phyloP scores from a whole-genome alignment of 2,888 invertebrate species.

The Dexiosoma caninum region DNA sequence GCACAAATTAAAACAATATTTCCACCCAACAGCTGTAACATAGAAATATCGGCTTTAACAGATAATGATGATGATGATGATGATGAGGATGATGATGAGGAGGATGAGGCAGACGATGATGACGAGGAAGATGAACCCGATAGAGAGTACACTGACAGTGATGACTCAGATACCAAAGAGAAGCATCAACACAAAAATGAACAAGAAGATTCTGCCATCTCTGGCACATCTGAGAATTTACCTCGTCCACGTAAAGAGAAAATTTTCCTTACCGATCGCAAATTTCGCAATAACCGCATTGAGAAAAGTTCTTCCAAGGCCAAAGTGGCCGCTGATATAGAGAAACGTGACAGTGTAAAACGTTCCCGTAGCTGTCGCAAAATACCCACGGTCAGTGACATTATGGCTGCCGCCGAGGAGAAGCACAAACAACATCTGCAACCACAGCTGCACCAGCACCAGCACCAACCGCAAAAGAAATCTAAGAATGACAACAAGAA shows the following conservation, averaged over 20 bases:
- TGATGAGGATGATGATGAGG: conserved; percentile 50
- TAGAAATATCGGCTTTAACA: conserved; percentile 25
- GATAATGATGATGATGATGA: conserved; percentile 62
- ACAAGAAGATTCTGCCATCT: conserved; percentile 17
- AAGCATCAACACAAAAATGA: conserved; percentile 36
- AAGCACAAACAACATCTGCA: conserved; percentile 16
- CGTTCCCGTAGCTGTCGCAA: conserved; percentile 69
- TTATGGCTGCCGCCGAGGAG: conserved; percentile 50
- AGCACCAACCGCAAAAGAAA: conserved; percentile 49
- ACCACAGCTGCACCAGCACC: too few relatives aligned
- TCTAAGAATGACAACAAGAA: conserved; percentile 59
- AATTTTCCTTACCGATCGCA: conserved; percentile 73
- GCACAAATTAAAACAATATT: conserved; percentile 30
- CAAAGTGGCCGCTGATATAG: conserved; percentile 70
- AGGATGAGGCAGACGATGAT: conserved; percentile 51
- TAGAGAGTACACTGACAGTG: conserved; percentile 39
- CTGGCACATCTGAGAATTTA: conserved; percentile 51
- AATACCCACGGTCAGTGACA: conserved; percentile 67
- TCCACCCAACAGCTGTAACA: conserved; percentile 8
- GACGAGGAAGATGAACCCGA: conserved; percentile 48
- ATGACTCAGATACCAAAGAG: neutral
- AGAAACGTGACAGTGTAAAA: conserved; percentile 69
- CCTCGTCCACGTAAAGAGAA: conserved; percentile 71
- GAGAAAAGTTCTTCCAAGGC: conserved; percentile 75
- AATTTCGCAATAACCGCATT: conserved; percentile 75